Evolutionary conservation across 2,797 vertebrate genomes (phyloP).

Genomic region (Pangasius larnaudii): DNA sequence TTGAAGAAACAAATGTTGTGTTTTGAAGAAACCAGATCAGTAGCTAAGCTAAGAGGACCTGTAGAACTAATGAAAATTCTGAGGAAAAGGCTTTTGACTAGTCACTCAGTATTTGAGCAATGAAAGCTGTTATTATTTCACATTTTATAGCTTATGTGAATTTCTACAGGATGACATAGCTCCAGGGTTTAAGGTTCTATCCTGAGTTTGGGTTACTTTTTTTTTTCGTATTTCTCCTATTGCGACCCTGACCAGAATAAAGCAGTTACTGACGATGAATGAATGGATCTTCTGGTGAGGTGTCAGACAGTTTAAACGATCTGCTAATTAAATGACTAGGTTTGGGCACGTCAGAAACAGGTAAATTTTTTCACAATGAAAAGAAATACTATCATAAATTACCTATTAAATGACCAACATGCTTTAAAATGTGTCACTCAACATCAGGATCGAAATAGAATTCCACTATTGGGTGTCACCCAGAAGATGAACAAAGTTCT

Average conservation of each 20-base stretch:
- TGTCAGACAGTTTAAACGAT: slow-evolving; percentile 16
- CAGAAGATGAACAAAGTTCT: neutral
- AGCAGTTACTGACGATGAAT: neutral
- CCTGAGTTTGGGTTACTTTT: neutral
- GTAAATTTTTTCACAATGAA: neutral
- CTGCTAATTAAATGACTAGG: slow-evolving; percentile 1
- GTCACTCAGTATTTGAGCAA: neutral
- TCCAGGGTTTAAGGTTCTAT: neutral
- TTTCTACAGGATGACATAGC: neutral
- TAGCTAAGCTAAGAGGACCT: neutral
- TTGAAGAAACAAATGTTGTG: slow-evolving; percentile 14
- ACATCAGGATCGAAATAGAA: neutral
- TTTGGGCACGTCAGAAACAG: neutral
- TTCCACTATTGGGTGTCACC: neutral
- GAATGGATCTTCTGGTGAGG: slow-evolving; percentile 12
- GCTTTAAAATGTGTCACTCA: neutral
- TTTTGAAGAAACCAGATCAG: slow-evolving; percentile 34
- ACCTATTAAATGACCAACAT: neutral
- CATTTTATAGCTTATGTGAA: neutral
- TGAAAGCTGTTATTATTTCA: slow-evolving; percentile 19
- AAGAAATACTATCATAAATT: neutral
- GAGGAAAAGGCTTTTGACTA: neutral
- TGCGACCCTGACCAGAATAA: neutral
- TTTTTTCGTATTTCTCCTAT: neutral
- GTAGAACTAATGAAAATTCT: slow-evolving; percentile 19